Evolutionary conservation across 2,113 vertebrate genomes (phyloP), one percentile per base, ranked within the genome.

Genomic region (Sula dactylatra): DNA sequence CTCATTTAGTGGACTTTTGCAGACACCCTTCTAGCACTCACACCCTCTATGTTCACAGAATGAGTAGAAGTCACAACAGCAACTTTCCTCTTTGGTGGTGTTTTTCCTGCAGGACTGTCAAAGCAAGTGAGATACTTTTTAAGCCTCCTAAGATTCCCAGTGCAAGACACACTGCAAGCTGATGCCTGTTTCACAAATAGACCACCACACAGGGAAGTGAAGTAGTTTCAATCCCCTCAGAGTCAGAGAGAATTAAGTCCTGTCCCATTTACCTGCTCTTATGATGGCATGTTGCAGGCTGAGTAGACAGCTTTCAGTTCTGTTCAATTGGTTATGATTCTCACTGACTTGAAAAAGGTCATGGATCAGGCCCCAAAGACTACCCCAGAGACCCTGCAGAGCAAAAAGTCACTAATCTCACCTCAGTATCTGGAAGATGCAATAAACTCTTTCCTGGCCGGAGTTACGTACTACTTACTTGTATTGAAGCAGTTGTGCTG

Each of bases 401-500:
- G 40, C 21, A 83, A 87, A 84, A 85, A 61, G 12, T 4, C 32
- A 25, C 17, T 59, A 58, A 65, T 66, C 29, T 92, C 54, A 73
- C 42, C 22, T 19, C n/a, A n/a, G 47, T 38, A 70, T 65, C 10
- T 88, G 56, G 87, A 71, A 89, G 45, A 36, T 3, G 1, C 16
- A 77, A 76, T 32, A 36, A 82, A n/a, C 3, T 71, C 12, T 50
- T 66, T n/a, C 18, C 40, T 45, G 19, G 19, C 10, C 16, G 50
- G 40, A 82, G 58, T 38, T 38, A 78, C 9, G 32, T 26, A 32
- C 4, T 21, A 40, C 20, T 76, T 34, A 21, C 10, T 38, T 59
- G 24, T 42, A 34, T 4, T 50, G 32, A 22, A 78, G n/a, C 5
- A 59, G 34, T 36, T 0, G 0, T 36, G 45, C 19, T 78, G 2